A percentile compares a stretch with the other conserved stretches of the same genome.
Conservation (phyloP, 2,113 vertebrate genomes). For the Butorides virescens region DNA sequence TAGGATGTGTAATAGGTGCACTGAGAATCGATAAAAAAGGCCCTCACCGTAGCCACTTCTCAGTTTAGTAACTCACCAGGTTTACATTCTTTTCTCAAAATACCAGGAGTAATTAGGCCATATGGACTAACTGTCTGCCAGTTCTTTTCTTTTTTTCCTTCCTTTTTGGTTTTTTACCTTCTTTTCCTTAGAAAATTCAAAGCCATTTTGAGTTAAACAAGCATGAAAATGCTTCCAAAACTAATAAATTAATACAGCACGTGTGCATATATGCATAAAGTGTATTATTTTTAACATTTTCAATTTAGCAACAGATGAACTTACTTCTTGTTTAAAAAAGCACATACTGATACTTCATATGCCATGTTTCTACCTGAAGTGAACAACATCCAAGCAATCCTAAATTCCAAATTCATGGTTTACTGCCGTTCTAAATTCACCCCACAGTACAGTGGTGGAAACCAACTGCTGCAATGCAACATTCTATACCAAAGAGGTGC, state of each 20-base stretch:
- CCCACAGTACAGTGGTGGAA: neutral
- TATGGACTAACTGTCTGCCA: constrained; percentile 65
- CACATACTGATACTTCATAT: neutral
- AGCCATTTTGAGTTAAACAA: constrained; percentile 67
- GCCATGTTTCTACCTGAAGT: neutral
- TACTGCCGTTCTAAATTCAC: neutral
- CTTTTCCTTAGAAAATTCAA: constrained; percentile 50
- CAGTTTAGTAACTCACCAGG: constrained; percentile 54
- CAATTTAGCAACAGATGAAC: constrained; percentile 31
- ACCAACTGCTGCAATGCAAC: neutral
- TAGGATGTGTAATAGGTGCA: neutral
- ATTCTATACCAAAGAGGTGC: neutral
- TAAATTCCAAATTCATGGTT: neutral
- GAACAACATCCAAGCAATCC: neutral
- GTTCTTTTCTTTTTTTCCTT: neutral
- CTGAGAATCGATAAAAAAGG: neutral
- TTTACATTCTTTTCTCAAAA: constrained; percentile 59
- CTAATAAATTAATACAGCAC: constrained; percentile 47
- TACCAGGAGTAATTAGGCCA: constrained; percentile 68
- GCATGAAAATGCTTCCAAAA: constrained; percentile 69
- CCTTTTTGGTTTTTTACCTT: neutral
- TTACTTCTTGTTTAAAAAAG: neutral
- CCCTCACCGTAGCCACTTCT: constrained; percentile 8
- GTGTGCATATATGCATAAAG: constrained; percentile 5
- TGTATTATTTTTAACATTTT: constrained; percentile 44